These are phyloP conservation scores for Isaurus tuberculatus DNA, from an alignment of 92 coral and sea anemone genomes.

Conservation along the genomic window DNA sequence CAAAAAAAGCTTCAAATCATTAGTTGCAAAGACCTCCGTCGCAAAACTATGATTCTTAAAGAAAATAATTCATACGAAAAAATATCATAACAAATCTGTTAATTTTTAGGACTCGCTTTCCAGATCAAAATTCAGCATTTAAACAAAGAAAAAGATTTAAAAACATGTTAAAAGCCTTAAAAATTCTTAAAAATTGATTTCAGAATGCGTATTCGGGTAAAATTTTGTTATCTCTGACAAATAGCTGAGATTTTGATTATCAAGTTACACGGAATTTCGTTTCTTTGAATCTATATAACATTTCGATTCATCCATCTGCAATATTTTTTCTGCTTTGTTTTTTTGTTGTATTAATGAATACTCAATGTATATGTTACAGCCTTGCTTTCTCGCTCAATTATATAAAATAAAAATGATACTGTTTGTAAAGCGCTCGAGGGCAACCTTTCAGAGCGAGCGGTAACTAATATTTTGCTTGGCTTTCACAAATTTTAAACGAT, in stretches of 20 bases:
- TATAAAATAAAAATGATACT: conserved; percentile 5
- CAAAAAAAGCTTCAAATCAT: no score
- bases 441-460: neutral
- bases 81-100: no score
- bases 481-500: neutral
- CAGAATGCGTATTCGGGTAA: neutral
- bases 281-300: neutral
- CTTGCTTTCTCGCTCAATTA: conserved; percentile 1
- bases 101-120: no score
- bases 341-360: neutral
- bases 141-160: no score
- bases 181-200: neutral
- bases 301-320: neutral
- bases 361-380: neutral
- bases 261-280: neutral
- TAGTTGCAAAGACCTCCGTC: no score
- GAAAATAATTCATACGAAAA: no score
- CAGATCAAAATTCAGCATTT: no score
- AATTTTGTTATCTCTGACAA: neutral
- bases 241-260: neutral
- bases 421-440: neutral
- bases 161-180: no score
- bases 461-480: neutral
- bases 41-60: neutral
- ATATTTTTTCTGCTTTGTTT: neutral